Conservation (phyloP, 2,888 invertebrate genomes). For the Trachelus iudaicus region DNA sequence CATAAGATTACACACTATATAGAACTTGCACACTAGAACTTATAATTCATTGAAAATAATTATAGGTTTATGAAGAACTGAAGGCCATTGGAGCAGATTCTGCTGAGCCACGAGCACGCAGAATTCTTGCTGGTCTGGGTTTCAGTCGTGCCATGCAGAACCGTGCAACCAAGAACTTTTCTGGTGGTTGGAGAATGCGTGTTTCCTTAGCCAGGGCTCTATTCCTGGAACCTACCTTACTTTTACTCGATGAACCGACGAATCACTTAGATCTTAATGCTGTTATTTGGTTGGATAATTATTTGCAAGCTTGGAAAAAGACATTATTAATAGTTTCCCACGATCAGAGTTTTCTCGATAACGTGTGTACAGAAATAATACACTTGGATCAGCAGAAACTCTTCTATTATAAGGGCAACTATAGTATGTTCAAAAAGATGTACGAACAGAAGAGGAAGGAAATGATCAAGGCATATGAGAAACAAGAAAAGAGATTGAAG, state of each 20-base stretch:
- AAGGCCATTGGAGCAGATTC: slow-evolving; percentile 98
- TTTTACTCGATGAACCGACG: slow-evolving; percentile 98
- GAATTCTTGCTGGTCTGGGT: slow-evolving; percentile 97
- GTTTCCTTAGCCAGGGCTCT: slow-evolving; percentile 96
- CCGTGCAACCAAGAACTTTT: slow-evolving; percentile 88
- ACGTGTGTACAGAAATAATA: slow-evolving; percentile 98
- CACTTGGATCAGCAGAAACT: slow-evolving; percentile 95
- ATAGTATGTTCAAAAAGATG: slow-evolving; percentile 99
- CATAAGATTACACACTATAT: neutral
- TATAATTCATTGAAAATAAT: neutral
- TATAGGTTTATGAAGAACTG: slow-evolving; percentile 89
- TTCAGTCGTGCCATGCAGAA: slow-evolving; percentile 92
- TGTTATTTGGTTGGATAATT: slow-evolving; percentile 99
- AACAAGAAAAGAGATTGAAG: slow-evolving; percentile 95
- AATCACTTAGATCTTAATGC: slow-evolving; percentile 99
- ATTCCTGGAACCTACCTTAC: slow-evolving; percentile 96
- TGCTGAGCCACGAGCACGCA: slow-evolving; percentile 94
- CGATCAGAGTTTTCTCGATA: slow-evolving; percentile 99
- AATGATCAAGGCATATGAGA: slow-evolving; percentile 96
- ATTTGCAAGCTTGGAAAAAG: slow-evolving; percentile 98
- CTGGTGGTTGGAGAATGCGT: slow-evolving; percentile 99
- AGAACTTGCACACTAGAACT: neutral
- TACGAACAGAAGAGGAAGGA: slow-evolving; percentile 95
- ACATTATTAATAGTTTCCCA: slow-evolving; percentile 98
- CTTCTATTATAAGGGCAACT: slow-evolving; percentile 97